Evolutionary conservation across 1,140 invertebrate species (phyloP).

Genomic region (Lutraria rhynchaena): DNA sequence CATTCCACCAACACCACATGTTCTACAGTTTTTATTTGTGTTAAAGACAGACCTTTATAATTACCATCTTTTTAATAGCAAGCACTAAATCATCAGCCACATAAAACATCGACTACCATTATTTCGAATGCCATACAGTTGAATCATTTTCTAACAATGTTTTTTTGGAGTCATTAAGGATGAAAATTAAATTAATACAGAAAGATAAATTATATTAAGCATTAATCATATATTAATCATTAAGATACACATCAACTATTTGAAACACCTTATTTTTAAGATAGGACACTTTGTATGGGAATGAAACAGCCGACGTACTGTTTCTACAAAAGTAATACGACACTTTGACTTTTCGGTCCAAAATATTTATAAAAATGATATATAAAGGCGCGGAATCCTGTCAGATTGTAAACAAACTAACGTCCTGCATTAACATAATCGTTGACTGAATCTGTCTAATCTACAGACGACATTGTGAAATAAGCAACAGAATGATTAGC

Average conservation of each 20-base stretch:
- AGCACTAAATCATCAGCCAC: too few species aligned
- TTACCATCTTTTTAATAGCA: background rate
- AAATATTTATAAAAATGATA: background rate
- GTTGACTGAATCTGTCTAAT: constrained; percentile 35
- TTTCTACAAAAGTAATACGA: constrained; percentile 8
- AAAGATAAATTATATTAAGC: constrained; percentile 12
- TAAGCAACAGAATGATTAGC: constrained; percentile 16
- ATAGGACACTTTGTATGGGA: constrained; percentile 29
- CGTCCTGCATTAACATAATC: constrained; percentile 26
- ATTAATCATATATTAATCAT: constrained; percentile 46
- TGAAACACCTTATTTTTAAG: constrained; percentile 7
- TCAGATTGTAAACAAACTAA: background rate
- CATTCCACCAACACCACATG: background rate
- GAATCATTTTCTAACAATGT: constrained; percentile 37
- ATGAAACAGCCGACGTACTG: constrained; percentile 24
- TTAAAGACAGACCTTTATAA: constrained; percentile 7
- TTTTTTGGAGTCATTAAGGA: background rate
- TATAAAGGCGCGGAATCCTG: constrained; percentile 5
- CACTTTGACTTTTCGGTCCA: background rate
- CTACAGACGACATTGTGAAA: constrained; percentile 12
- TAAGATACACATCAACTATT: constrained; percentile 6
- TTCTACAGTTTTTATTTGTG: background rate
- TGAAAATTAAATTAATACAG: constrained; percentile 30
- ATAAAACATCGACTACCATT: background rate
- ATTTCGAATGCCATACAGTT: constrained; percentile 19